Conservation (phyloP, 2,113 vertebrate species). For the Sterrhoptilus dennistouni region DNA sequence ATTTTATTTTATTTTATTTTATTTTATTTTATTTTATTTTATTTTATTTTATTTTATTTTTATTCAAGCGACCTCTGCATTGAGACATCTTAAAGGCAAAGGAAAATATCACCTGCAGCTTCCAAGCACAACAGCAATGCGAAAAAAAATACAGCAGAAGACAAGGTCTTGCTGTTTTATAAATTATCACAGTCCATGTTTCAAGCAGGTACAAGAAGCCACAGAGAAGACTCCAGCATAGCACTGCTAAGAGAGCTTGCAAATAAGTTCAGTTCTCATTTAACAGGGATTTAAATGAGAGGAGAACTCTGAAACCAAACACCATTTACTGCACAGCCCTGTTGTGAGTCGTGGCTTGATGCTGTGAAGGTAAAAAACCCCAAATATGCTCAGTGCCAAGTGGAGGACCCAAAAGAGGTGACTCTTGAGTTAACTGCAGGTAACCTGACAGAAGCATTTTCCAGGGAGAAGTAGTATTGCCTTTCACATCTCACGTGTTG, state of each 20-base stretch:
- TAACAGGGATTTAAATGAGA: neutral
- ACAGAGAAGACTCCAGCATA: neutral
- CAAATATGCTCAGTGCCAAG: neutral
- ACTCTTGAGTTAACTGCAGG: neutral
- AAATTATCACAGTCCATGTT: neutral
- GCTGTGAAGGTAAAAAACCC: fast-evolving
- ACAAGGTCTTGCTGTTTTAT: neutral
- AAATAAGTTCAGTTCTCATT: neutral
- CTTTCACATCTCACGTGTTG: neutral
- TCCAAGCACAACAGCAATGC: neutral
- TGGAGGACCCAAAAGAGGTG: neutral
- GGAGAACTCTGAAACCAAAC: neutral
- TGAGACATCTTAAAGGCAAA: neutral
- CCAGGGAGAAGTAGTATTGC: fast-evolving
- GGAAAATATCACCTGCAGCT: neutral
- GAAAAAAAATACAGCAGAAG: neutral
- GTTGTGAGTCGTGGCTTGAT: neutral
- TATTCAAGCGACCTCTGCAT: neutral
- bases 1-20: neutral
- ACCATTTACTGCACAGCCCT: no score
- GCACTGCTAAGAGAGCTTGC: neutral
- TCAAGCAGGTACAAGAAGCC: neutral
- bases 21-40: no score
- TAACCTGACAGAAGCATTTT: neutral
- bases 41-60: neutral